phyloP scores from a whole-genome alignment of 1,140 invertebrate genomes.

The Sinella curviseta region DNA sequence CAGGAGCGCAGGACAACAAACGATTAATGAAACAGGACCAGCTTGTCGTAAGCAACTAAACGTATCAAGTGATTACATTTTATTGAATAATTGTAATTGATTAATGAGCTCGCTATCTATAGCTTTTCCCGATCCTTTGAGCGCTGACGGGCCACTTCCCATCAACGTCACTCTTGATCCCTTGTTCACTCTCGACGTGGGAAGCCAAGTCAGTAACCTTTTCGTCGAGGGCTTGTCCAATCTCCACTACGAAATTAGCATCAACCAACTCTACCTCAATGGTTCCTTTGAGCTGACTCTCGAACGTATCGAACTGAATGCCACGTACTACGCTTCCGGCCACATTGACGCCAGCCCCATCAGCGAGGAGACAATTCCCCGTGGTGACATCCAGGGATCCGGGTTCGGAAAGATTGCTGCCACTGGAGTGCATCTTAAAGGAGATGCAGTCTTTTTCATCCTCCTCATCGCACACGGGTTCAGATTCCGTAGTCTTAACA shows the following conservation, averaged over 20 bases:
- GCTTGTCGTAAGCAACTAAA: not conserved
- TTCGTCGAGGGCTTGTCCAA: not conserved
- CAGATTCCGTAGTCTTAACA: not conserved
- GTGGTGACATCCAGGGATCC: not conserved
- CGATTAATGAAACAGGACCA: not conserved
- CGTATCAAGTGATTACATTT: not conserved
- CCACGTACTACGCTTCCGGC: not conserved
- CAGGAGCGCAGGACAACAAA: not conserved
- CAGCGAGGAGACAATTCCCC: not conserved
- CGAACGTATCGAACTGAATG: not conserved
- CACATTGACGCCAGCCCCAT: not conserved
- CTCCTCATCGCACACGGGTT: not conserved
- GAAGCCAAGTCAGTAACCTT: not conserved
- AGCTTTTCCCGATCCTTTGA: not conserved
- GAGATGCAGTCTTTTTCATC: not conserved
- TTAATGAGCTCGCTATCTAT: not conserved
- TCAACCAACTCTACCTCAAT: not conserved
- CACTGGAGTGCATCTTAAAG: not conserved
- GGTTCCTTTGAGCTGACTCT: not conserved
- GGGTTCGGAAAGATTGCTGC: not conserved
- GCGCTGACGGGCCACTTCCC: not conserved
- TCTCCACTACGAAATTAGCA: not conserved
- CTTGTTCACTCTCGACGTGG: not conserved
- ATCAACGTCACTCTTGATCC: slow-evolving; percentile 14
- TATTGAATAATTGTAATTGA: not conserved